Conservation (phyloP, 2,797 vertebrate genomes). For the Serranus cabrilla region DNA sequence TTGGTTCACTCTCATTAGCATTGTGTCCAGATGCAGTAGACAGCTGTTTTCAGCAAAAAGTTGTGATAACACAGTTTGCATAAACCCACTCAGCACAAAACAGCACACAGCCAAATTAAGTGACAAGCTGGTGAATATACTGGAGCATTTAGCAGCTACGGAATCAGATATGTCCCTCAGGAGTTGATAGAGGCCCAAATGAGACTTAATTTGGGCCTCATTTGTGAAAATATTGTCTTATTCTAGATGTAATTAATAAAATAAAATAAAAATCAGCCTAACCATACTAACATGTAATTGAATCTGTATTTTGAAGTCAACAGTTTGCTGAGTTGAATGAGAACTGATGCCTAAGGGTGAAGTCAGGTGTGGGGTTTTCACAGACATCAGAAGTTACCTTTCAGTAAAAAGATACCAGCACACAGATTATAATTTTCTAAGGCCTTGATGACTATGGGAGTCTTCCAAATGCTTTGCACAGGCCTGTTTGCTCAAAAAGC, state of each 20-base stretch:
- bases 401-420: slow-evolving; percentile 27
- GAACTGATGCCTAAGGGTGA: neutral
- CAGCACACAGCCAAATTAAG: neutral
- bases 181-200: neutral
- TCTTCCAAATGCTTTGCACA: slow-evolving; percentile 36
- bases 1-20: neutral
- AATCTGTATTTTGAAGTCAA: slow-evolving; percentile 12
- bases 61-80: neutral
- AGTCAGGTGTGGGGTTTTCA: slow-evolving; percentile 26
- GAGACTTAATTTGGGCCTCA: neutral
- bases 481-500: slow-evolving; percentile 21
- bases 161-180: neutral
- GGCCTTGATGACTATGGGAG: slow-evolving; percentile 11
- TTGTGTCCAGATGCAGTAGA: neutral
- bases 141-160: neutral
- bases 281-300: neutral
- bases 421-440: slow-evolving; percentile 36
- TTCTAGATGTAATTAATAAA: neutral
- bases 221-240: neutral
- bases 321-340: slow-evolving; percentile 1
- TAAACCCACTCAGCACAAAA: neutral
- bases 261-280: neutral
- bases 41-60: neutral
- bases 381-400: slow-evolving; percentile 32
- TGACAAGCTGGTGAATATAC: neutral